A percentile compares a stretch with the other conserved stretches of the same genome.
These are phyloP conservation scores for Julus scanicus DNA, from an alignment of 2,888 invertebrate species.

Conservation along the genomic window DNA sequence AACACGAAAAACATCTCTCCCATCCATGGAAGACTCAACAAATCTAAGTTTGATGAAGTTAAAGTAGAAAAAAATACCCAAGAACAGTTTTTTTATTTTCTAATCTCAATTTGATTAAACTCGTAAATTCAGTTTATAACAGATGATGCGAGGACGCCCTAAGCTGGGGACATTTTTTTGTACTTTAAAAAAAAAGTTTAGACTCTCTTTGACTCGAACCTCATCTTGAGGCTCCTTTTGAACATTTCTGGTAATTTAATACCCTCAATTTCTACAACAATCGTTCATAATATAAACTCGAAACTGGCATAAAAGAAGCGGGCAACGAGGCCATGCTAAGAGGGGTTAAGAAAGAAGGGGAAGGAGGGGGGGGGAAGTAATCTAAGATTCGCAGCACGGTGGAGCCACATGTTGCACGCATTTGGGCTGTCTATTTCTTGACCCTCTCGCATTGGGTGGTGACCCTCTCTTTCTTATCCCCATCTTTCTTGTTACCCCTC, in stretches of 20 bases:
- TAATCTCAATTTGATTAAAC: conserved; percentile 2
- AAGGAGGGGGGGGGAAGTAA: background rate
- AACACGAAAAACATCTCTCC: background rate
- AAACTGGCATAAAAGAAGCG: background rate
- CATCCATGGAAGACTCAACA: background rate
- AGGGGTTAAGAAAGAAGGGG: conserved; percentile 6
- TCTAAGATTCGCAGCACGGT: background rate
- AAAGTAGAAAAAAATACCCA: background rate
- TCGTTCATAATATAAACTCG: background rate
- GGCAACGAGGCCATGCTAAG: background rate
- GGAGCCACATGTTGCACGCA: background rate
- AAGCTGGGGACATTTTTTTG: background rate
- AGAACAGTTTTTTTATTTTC: background rate
- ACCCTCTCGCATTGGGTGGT: background rate
- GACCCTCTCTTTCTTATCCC: background rate
- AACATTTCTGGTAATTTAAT: background rate
- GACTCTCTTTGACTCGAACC: background rate
- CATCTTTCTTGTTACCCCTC: conserved; percentile 9
- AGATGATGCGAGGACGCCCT: background rate
- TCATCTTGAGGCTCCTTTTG: background rate
- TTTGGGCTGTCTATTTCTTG: background rate
- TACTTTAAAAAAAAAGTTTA: background rate
- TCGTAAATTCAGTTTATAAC: conserved; percentile 29
- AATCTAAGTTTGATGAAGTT: background rate
- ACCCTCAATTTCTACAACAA: conserved; percentile 13